Evolutionary conservation across 2,797 vertebrate species (phyloP), one percentile per base, ranked within the genome.

Genomic region (Acipenser transmontanus): DNA sequence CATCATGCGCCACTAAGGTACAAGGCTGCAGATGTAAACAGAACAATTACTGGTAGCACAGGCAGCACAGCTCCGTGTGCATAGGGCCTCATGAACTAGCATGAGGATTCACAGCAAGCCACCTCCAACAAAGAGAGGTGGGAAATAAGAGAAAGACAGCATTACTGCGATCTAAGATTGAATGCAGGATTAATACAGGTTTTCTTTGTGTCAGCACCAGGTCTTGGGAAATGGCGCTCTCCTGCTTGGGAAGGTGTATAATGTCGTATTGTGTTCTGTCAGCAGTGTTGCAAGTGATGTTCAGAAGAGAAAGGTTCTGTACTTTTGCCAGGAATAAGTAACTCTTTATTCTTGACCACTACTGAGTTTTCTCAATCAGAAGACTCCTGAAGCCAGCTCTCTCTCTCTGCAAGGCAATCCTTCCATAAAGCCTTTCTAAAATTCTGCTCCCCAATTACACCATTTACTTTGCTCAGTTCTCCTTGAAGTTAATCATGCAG

Each of bases 341-440:
- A 71, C 71, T 71, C 74, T 80, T 66, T 76, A 80, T 73, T 78
- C 76, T 68, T 61, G 75, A 73, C 73, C 74, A 68, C 78, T n/a
- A 76, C 74, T 73, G 75, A 77, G 63, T 67, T 72, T 73, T 68
- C 66, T 69, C 61, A 65, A 65, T 54, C 13, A 52, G 7, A 69
- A 69, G 63, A 68, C 64, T 48, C 50, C 60, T 13, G 47, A 59
- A 64, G 8, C 47, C 20, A 50, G 7, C 57, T 67, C 54, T 56
- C 49, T 56, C 49, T 34, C 47, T 47, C 68, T 48, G 12, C 9
- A 57, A 57, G 12, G 0, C 54, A 57, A 11, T n/a, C 2, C 12
- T n/a, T 57, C 14, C 34, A 57, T 11, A 57, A 57, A 57, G 6
- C 8, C 54, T 57, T 7, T 11, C 9, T 14, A n/a, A 57, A 57